Evolutionary conservation across 2,888 invertebrate genomes (phyloP).

Genomic region (Coelopa pilipes): DNA sequence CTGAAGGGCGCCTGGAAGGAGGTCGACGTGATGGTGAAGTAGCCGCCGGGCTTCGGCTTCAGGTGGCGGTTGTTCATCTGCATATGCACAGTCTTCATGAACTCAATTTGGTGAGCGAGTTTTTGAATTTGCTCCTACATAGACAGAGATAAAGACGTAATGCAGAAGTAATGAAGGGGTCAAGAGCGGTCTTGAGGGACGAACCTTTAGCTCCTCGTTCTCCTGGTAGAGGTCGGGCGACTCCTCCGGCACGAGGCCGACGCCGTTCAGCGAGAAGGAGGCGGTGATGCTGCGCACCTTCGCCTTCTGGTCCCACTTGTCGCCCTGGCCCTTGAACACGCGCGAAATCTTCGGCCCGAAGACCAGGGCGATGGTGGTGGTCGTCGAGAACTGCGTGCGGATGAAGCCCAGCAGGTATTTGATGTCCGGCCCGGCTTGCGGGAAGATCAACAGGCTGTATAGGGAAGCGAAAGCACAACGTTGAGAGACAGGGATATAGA

Average conservation of each 20-base stretch:
- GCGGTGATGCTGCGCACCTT: conserved; percentile 85
- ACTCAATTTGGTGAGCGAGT: conserved; percentile 89
- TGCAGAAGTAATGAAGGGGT: too few relatives aligned
- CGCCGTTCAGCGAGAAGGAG: conserved; percentile 86
- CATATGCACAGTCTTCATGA: conserved; percentile 95
- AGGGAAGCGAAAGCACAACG: conserved; percentile 8
- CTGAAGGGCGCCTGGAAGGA: conserved; percentile 67
- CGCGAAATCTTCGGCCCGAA: conserved; percentile 76
- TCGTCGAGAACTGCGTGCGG: conserved; percentile 90
- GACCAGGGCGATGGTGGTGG: conserved; percentile 71
- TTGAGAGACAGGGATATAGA: too few relatives aligned
- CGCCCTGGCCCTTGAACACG: conserved; percentile 85
- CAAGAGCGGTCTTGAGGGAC: conserved; percentile 25
- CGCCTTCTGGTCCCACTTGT: conserved; percentile 89
- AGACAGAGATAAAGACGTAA: neutral
- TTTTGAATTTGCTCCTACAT: conserved; percentile 88
- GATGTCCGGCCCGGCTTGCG: conserved; percentile 89
- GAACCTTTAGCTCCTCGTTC: conserved; percentile 89
- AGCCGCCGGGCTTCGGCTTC: conserved; percentile 84
- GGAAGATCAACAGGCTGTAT: conserved; percentile 82
- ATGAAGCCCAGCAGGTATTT: conserved; percentile 92
- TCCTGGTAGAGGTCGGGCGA: conserved; percentile 88
- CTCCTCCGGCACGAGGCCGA: conserved; percentile 85
- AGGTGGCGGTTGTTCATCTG: conserved; percentile 91
- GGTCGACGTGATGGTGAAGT: conserved; percentile 76